phyloP scores from a whole-genome alignment of 2,797 vertebrate species.

The Helicolenus hilgendorfi region DNA sequence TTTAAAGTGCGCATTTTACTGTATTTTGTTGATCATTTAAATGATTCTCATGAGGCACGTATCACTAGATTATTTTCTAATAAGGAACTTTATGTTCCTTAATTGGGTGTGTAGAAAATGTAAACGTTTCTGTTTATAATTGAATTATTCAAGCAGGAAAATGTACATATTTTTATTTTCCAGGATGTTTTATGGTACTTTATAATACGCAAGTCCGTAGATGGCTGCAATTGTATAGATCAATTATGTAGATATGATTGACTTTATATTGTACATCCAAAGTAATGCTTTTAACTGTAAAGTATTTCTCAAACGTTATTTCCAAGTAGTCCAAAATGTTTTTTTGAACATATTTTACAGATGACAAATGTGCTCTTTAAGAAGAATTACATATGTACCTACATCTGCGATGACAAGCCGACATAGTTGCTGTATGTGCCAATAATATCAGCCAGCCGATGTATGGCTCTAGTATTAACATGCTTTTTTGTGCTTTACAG shows the following conservation, averaged over 20 bases:
- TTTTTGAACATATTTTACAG: background rate
- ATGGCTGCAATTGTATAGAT: constrained; percentile 84
- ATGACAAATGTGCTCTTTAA: background rate
- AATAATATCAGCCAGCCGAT: background rate
- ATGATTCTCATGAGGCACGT: constrained; percentile 50
- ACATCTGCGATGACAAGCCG: background rate
- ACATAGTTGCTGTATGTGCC: background rate
- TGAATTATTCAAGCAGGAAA: constrained; percentile 71
- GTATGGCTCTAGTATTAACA: background rate
- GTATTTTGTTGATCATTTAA: constrained; percentile 56
- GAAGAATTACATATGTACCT: background rate
- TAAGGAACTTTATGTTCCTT: constrained; percentile 69
- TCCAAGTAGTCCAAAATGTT: constrained; percentile 47
- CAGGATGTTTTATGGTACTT: constrained; percentile 78
- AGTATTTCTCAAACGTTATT: constrained; percentile 90
- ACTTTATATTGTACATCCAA: constrained; percentile 88
- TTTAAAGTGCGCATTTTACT: constrained; percentile 68
- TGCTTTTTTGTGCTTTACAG: background rate
- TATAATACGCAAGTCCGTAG: constrained; percentile 50
- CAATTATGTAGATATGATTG: constrained; percentile 84
- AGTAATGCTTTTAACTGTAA: constrained; percentile 92
- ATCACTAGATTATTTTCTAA: constrained; percentile 52
- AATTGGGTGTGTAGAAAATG: constrained; percentile 44
- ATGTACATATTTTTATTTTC: constrained; percentile 80
- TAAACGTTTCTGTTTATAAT: constrained; percentile 52